Base-by-base conservation (phyloP, 2,888 invertebrate genomes). In the Chalcosyrphus nemorum region DNA sequence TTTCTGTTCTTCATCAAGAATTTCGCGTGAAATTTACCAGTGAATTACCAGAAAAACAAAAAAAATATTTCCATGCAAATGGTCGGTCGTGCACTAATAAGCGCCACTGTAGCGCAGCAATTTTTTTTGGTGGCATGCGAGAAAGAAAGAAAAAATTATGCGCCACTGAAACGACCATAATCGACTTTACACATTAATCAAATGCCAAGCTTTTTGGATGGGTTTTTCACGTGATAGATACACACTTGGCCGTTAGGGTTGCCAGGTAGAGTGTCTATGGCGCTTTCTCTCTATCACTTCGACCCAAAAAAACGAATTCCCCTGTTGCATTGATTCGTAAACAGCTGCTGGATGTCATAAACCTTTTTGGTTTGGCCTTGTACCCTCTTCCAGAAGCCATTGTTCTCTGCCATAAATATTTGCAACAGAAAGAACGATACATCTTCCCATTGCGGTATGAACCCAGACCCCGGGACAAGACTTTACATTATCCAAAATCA, bases 401-500 rank as follows among this genome's bases (percentile, higher is more conserved):
- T 80, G 78, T 80, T 66, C 78, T 65, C 74, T 50, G 29, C 17
- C 21, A 71, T 47, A 77, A 35, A 70, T 21, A 61, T 75, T 70
- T 76, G 59, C 32, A 77, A 47, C 27, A 47, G 19, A 38, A 15
- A 50, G 38, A 27, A 45, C 52, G 32, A 24, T 63, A 47, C 63
- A 72, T 78, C 63, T 72, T 78, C 38, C 78, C 63, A 78, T 66
- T 50, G 32, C 57, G 50, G 35, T 61, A 47, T 24, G 24, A 4
- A 24, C n/a, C n/a, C 4, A 24, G 4, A 65, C 54, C 50, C 38
- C 38, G 13, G 17, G 24, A 59, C 15, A 57, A 50, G 13, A 38
- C 59, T 68, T 54, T 68, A 61, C 56, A 75, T 75, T 76, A 81
- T 81, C 81, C 81, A 47, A 81, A 81, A 81, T 76, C 81, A 63